Conservation (phyloP, 2,888 invertebrate genomes). For the Limenitis arthemis region DNA sequence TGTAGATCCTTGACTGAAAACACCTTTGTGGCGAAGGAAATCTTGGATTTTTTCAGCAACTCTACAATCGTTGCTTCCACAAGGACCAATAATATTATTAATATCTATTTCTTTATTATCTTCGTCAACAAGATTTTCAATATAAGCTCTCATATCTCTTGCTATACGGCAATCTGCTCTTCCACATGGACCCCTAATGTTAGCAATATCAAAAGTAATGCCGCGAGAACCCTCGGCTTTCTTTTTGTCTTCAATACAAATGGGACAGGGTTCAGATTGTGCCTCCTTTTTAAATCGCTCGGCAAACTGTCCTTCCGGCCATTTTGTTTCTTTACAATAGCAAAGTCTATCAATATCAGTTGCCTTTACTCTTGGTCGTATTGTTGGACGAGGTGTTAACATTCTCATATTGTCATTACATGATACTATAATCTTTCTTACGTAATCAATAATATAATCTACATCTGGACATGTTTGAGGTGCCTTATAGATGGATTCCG, state of each 20-base stretch:
- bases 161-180: conserved; percentile 59
- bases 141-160: conserved; percentile 52
- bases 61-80: conserved; percentile 57
- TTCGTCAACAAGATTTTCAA: conserved; percentile 55
- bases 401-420: conserved; percentile 66
- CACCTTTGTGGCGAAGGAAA: conserved; percentile 52
- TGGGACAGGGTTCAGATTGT: conserved; percentile 46
- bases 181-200: conserved; percentile 61
- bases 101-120: conserved; percentile 49
- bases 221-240: conserved; percentile 28
- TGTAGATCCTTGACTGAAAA: conserved; percentile 37
- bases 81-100: conserved; percentile 53
- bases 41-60: conserved; percentile 53
- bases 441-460: conserved; percentile 55
- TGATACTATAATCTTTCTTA: conserved; percentile 56
- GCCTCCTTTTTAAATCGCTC: conserved; percentile 49
- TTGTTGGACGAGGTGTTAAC: conserved; percentile 56
- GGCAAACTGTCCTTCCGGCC: conserved; percentile 53
- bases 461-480: conserved; percentile 58
- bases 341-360: conserved; percentile 60
- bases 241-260: conserved; percentile 45
- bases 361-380: conserved; percentile 53
- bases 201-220: conserved; percentile 50
- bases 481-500: conserved; percentile 48
- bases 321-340: conserved; percentile 53